Evolutionary conservation across 2,888 invertebrate genomes (phyloP).

Genomic region (Tigriopus californicus): DNA sequence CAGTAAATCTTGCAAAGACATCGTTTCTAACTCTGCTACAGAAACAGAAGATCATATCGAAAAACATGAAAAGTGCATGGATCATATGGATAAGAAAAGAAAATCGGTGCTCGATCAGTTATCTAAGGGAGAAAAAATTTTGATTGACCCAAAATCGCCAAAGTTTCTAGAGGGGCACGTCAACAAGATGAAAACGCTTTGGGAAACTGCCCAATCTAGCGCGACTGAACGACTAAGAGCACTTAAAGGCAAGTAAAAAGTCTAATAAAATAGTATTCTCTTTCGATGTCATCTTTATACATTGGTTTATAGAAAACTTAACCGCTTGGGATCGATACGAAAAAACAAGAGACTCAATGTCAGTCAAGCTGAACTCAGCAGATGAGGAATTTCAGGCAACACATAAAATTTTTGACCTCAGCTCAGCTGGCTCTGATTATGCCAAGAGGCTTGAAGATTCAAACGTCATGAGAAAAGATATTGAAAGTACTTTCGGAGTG

Average conservation of each 20-base stretch:
- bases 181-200: background rate
- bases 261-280: too few species aligned
- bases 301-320: background rate
- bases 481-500: background rate
- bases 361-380: background rate
- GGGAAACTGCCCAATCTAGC: background rate
- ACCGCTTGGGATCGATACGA: conserved; percentile 7
- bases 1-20: conserved; percentile 2
- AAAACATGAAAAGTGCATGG: conserved; percentile 13
- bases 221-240: conserved; percentile 4
- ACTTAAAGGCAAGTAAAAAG: conserved; percentile 6
- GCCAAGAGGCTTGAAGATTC: background rate
- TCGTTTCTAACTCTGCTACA: conserved; percentile 3
- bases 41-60: conserved; percentile 12
- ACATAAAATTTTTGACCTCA: background rate
- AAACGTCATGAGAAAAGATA: background rate
- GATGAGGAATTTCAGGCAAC: background rate
- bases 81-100: conserved; percentile 14
- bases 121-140: conserved; percentile 5
- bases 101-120: conserved; percentile 1
- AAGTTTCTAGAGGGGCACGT: conserved; percentile 5
- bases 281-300: too few species aligned
- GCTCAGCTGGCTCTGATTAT: background rate
- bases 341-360: background rate
- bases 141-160: conserved; percentile 8